phyloP scores from a whole-genome alignment of 2,888 invertebrate genomes.

The Leptopilina myrica region DNA sequence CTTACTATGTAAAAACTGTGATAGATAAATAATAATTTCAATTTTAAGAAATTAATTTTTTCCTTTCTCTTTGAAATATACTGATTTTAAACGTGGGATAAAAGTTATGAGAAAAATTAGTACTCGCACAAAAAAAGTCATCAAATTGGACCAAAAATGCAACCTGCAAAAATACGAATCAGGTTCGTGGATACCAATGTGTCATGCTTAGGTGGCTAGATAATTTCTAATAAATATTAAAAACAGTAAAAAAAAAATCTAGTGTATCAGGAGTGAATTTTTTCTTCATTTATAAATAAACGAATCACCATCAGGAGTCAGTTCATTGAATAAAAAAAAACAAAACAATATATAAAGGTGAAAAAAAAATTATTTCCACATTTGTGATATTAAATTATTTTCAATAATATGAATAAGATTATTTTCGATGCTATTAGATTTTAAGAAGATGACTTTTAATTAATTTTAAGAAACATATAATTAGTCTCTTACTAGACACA shows the following conservation, averaged over 20 bases:
- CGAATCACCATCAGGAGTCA: conserved; percentile 18
- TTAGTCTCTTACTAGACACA: not conserved
- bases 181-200: conserved; percentile 12
- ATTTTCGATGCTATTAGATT: conserved; percentile 13
- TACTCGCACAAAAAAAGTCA: conserved; percentile 23
- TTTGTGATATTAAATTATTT: conserved; percentile 24
- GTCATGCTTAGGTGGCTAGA: conserved; percentile 26
- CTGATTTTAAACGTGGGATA: not conserved
- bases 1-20: too few species aligned
- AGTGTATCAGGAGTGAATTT: not conserved
- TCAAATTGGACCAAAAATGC: conserved; percentile 24
- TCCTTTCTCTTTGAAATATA: not conserved
- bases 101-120: not conserved
- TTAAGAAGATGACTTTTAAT: conserved; percentile 3
- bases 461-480: not conserved
- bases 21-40: not conserved
- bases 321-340: not conserved
- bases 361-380: not conserved
- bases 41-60: not conserved
- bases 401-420: conserved; percentile 1
- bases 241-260: not conserved
- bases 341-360: not conserved
- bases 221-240: not conserved
- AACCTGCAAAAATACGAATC: not conserved
- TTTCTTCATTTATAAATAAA: not conserved